A percentile compares a stretch with the other conserved stretches of the same genome.
phyloP scores from a whole-genome alignment of 23 tunicate species.

The Halocynthia aurantium region DNA sequence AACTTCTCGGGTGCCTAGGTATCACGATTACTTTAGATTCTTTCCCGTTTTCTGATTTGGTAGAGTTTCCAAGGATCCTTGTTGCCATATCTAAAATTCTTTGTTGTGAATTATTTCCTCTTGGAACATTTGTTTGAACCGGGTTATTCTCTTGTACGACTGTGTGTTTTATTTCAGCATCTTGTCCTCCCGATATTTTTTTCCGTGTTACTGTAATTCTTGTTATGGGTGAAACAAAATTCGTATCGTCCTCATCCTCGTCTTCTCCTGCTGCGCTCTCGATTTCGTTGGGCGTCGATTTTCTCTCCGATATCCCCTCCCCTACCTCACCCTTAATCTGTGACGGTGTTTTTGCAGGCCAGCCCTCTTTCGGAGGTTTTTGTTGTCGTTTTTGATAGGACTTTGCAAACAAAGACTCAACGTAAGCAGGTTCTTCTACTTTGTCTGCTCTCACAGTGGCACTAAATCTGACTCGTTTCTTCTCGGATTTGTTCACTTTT shows the following conservation, averaged over 20 bases:
- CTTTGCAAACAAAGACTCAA: slow-evolving; percentile 29
- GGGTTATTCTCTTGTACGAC: too few species aligned
- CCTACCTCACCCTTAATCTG: background rate
- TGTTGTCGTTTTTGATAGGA: slow-evolving; percentile 34
- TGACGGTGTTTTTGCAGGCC: background rate
- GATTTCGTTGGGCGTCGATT: slow-evolving; percentile 8
- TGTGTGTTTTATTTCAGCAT: slow-evolving; percentile 2
- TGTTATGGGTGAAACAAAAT: slow-evolving; percentile 63
- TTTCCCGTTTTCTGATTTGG: slow-evolving; percentile 2
- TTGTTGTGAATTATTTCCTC: slow-evolving; percentile 11
- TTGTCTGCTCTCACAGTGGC: slow-evolving; percentile 62
- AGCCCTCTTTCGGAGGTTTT: slow-evolving; percentile 19
- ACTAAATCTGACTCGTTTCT: slow-evolving; percentile 69
- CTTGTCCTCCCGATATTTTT: slow-evolving; percentile 24
- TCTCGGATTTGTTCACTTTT: background rate
- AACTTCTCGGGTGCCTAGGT: slow-evolving; percentile 6
- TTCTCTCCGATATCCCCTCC: background rate
- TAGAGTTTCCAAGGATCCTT: slow-evolving; percentile 25
- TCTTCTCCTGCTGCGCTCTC: slow-evolving; percentile 5
- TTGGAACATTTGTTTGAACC: background rate
- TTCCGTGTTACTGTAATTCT: slow-evolving; percentile 77
- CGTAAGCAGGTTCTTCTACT: slow-evolving; percentile 70
- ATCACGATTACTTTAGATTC: slow-evolving; percentile 8
- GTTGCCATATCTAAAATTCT: slow-evolving; percentile 35
- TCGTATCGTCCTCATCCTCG: slow-evolving; percentile 31